Conservation (phyloP, 2,113 vertebrate genomes). For the Bufo gargarizans region DNA sequence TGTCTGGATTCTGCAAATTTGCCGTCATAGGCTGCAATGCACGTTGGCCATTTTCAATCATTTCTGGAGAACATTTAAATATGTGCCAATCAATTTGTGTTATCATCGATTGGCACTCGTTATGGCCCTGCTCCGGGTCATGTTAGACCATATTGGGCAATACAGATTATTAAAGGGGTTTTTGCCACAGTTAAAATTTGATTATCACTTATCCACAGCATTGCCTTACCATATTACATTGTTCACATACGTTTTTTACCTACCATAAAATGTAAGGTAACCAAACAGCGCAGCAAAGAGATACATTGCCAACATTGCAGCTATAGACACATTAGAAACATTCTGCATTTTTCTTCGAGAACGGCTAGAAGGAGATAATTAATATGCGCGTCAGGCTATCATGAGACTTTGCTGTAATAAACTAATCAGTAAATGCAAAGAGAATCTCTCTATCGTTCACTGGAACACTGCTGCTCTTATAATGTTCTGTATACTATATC, state of each 20-base stretch:
- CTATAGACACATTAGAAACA: conserved; percentile 92
- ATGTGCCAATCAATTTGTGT: too few relatives aligned
- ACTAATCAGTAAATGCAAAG: background rate
- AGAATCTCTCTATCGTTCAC: background rate
- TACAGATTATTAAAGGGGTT: too few relatives aligned
- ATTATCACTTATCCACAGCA: background rate
- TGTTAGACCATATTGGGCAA: too few relatives aligned
- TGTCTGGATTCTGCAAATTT: too few relatives aligned
- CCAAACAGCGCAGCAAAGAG: conserved; percentile 92
- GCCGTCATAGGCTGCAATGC: too few relatives aligned
- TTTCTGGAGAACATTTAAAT: too few relatives aligned
- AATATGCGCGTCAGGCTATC: conserved; percentile 52
- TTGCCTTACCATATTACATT: background rate
- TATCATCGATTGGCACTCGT: too few relatives aligned
- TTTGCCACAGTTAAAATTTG: background rate
- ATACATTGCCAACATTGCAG: conserved; percentile 95
- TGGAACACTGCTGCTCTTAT: background rate
- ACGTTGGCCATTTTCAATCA: too few relatives aligned
- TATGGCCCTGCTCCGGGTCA: too few relatives aligned
- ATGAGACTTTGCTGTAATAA: background rate
- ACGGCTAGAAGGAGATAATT: conserved; percentile 74
- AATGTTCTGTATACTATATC: background rate
- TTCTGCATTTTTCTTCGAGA: conserved; percentile 89
- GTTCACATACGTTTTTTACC: conserved; percentile 30
- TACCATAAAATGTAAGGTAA: conserved; percentile 96